Evolutionary conservation across 1,140 invertebrate species (phyloP), one percentile per base, ranked within the genome.

Genomic region (Apocrypta bakeri): DNA sequence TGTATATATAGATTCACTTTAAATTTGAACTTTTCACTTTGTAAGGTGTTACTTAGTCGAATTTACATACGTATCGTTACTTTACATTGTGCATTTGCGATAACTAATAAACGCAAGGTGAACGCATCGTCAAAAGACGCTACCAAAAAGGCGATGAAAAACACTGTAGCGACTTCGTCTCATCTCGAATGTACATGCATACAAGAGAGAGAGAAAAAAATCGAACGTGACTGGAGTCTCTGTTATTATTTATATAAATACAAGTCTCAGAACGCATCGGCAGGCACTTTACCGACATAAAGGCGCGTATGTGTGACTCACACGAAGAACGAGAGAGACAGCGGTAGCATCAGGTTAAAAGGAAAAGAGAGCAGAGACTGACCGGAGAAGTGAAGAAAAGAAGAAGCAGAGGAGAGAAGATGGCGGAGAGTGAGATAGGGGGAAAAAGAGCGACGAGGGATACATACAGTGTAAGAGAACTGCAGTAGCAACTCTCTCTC

Each of bases 401-500:
- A 82, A 84, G 69, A 56, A 66, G 64, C n/a, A 31, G 29, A 75
- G 61, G n/a, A 74, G 37, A 81, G 61, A 40, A 21, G 27, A 82
- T 75, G 40, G 40, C 29, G 24, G 40, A 77, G 66, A 75, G 40
- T 0, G 24, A 66, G 61, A 48, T 11, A n/a, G 21, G 11, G 17
- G 56, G 11, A 75, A 12, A 63, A 14, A 68, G 12, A 72, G 11
- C 21, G 29, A 24, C 29, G 12, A 72, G 11, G 31, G 29, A 24
- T 25, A 56, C 29, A 56, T n/a, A 14, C 7, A 21, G n/a, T 24
- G 6, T 56, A 42, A 56, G 48, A n/a, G n/a, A n/a, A n/a, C 48
- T 56, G 63, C 27, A 25, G 84, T 74, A 79, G 89, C 24, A 29
- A 48, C n/a, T 48, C 40, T n/a, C 61, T 21, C 73, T n/a, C n/a